Percentiles rank a stretch among this genome's conserved stretches.
These are phyloP conservation scores for Hassar affinis DNA, from an alignment of 2,113 vertebrate genomes.

Conservation along the genomic window DNA sequence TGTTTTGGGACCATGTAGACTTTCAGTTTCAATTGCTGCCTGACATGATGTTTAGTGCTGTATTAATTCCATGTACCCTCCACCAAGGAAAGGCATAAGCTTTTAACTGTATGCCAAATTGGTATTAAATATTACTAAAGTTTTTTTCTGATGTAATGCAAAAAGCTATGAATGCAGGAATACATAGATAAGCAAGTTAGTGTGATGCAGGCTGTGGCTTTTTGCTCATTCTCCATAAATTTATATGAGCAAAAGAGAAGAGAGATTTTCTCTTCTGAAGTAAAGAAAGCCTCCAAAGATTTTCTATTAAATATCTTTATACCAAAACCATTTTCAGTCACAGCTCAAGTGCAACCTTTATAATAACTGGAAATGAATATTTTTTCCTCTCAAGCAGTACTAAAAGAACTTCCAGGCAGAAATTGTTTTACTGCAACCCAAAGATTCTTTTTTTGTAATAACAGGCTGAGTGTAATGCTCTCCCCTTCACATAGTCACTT, in stretches of 20 bases:
- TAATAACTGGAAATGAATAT: conserved; percentile 29
- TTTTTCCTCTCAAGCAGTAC: conserved; percentile 16
- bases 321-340: conserved; percentile 31
- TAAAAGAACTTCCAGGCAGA: conserved; percentile 12
- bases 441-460: not conserved
- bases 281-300: not conserved
- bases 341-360: conserved; percentile 36
- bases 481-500: conserved; percentile 23
- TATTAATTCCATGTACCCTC: not conserved
- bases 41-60: not conserved
- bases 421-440: not conserved
- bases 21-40: not conserved
- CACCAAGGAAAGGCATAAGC: not conserved
- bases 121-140: too few species aligned
- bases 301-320: conserved; percentile 15
- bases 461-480: conserved; percentile 2
- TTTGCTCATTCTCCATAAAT: not conserved
- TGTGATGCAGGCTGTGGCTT: not conserved
- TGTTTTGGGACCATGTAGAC: not conserved
- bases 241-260: not conserved
- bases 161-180: not conserved
- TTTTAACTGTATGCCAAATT: too few species aligned
- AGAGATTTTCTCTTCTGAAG: not conserved
- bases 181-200: not conserved
- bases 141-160: too few species aligned